Evolutionary conservation across 2,888 invertebrate species (phyloP), one percentile per base, ranked within the genome.

Genomic region (Drosophila flavopinicola): DNA sequence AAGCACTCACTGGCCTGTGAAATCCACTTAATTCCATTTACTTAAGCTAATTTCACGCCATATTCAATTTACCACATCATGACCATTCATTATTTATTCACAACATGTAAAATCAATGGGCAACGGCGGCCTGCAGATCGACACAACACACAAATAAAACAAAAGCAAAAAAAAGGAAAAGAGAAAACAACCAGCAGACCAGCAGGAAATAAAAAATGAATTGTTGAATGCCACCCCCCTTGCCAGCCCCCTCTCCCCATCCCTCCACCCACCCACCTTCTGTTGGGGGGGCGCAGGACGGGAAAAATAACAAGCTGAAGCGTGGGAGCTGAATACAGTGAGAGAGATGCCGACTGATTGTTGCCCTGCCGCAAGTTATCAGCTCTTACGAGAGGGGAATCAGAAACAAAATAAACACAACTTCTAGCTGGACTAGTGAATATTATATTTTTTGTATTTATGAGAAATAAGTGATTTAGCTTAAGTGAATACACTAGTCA

Each of bases 21-120:
- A 88, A 89, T 88, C 87, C 82, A 74, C 83, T 88, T 89, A 88
- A 88, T 88, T 88, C 82, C 87, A 87, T 88, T 89, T 84, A 88
- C 82, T 88, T 87, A 87, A 83, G 88, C 82, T 85, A 89, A 88
- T 89, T 89, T 89, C 78, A 88, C 84, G 88, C 88, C 88, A 82
- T 88, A 88, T 87, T 85, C 87, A 88, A 87, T 89, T 88, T 88
- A 82, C 85, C 80, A 82, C 79, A 87, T 72, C 88, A 85, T 87
- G 88, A 72, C 54, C 82, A 85, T 82, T 83, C 89, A 89, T 88
- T 88, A 88, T 87, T 88, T 88, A 88, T 88, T 88, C 88, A 88
- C 76, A 87, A 82, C 89, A 87, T 88, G 89, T 84, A 88, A 87
- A 88, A 89, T 86, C 88, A 89, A 87, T 88, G 89, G 78, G 49